Conservation (phyloP, 2,888 invertebrate species). For the Mesopsocus fuscifrons region DNA sequence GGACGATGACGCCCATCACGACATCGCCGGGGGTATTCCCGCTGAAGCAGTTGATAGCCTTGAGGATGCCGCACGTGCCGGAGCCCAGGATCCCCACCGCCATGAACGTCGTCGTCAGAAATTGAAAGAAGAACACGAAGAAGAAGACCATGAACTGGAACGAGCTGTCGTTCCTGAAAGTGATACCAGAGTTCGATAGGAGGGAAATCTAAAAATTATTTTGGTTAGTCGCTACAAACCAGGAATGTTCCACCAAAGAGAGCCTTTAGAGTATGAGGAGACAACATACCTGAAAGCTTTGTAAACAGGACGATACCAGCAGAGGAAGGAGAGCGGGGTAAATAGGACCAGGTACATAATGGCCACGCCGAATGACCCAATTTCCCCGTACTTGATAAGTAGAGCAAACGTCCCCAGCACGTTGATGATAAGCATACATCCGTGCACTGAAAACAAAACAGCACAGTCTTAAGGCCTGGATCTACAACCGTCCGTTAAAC, state of each 20-base stretch:
- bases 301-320: conserved; percentile 98
- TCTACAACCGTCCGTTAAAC: too few species aligned
- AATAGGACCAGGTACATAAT: conserved; percentile 78
- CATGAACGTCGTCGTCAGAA: conserved; percentile 71
- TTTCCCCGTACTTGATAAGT: conserved; percentile 38
- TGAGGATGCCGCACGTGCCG: conserved; percentile 75
- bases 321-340: conserved; percentile 92
- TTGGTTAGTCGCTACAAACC: too few species aligned
- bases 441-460: conserved; percentile 67
- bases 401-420: conserved; percentile 68
- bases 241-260: too few species aligned
- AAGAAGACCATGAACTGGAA: conserved; percentile 99
- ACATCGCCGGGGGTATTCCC: conserved; percentile 34
- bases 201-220: too few species aligned
- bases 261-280: too few species aligned
- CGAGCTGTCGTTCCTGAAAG: conserved; percentile 79
- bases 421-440: conserved; percentile 66
- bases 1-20: conserved; percentile 55
- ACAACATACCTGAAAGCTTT: conserved; percentile 80
- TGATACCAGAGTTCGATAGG: conserved; percentile 14
- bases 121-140: conserved; percentile 95
- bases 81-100: conserved; percentile 67
- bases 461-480: too few species aligned
- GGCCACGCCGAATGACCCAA: conserved; percentile 66
- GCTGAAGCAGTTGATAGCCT: conserved; percentile 44